Conservation (phyloP, 2,888 invertebrate genomes). For the Pimpla rufipes region DNA sequence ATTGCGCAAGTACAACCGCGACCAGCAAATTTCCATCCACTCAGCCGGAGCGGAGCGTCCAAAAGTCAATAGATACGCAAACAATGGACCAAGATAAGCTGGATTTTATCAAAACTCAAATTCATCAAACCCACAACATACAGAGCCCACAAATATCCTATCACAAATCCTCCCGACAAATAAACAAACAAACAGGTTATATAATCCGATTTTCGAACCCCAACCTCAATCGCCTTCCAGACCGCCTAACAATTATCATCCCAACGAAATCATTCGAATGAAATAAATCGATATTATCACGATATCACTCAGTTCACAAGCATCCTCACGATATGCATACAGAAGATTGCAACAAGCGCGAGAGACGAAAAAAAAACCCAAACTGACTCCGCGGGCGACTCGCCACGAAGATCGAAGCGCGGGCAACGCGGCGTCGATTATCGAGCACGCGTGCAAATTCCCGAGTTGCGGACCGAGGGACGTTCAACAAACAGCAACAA, state of each 20-base stretch:
- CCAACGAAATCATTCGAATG: neutral
- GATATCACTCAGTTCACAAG: neutral
- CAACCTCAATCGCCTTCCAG: neutral
- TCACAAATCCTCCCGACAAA: neutral
- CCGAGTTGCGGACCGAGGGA: neutral
- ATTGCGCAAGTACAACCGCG: neutral
- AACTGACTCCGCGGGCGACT: neutral
- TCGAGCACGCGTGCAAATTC: neutral
- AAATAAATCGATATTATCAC: neutral
- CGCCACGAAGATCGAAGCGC: neutral
- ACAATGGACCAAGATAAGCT: neutral
- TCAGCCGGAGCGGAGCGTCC: too few relatives aligned
- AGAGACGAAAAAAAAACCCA: neutral
- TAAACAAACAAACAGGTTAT: constrained; percentile 30
- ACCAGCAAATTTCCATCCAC: neutral
- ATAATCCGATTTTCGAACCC: constrained; percentile 5
- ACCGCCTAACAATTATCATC: neutral
- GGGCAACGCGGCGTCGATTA: neutral
- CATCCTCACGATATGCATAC: neutral
- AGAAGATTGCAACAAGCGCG: neutral
- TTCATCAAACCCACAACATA: neutral
- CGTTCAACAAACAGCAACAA: constrained; percentile 5
- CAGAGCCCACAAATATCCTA: neutral
- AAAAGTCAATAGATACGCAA: neutral
- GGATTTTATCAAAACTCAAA: neutral